A percentile compares a stretch with the other conserved stretches of the same genome.
Evolutionary conservation across 2,888 invertebrate genomes (phyloP).

Genomic region (Agrochola lychnidis): DNA sequence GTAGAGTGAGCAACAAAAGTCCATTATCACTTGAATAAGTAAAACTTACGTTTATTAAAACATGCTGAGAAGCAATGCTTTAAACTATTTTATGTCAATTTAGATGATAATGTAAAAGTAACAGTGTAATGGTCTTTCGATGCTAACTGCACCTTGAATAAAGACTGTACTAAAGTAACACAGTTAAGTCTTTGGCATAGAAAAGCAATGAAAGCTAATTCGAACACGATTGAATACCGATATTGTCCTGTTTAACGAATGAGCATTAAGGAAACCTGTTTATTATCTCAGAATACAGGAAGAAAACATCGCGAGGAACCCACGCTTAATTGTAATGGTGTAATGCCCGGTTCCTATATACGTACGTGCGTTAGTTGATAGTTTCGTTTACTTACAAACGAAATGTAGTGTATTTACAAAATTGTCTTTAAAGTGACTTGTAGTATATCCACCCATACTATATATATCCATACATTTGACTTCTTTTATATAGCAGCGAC

Average conservation of each 20-base stretch:
- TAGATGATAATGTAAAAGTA: not conserved
- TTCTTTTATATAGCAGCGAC: not conserved
- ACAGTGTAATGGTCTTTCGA: not conserved
- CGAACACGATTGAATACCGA: conserved; percentile 47
- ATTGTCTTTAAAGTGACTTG: not conserved
- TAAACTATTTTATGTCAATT: not conserved
- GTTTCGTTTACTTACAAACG: not conserved
- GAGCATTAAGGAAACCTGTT: conserved; percentile 39
- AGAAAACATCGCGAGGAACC: conserved; percentile 45
- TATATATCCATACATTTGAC: not conserved
- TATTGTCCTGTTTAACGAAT: conserved; percentile 48
- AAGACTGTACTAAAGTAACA: not conserved
- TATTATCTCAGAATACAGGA: conserved; percentile 30
- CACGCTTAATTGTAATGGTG: conserved; percentile 51
- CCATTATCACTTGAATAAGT: no score
- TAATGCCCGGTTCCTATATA: conserved; percentile 4
- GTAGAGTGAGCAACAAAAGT: not conserved
- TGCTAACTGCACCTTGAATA: conserved; percentile 5
- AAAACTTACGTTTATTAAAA: no score
- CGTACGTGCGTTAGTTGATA: not conserved
- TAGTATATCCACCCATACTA: not conserved
- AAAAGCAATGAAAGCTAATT: conserved; percentile 50
- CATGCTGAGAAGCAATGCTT: not conserved
- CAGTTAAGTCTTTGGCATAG: conserved; percentile 32
- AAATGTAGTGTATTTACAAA: not conserved